Percentiles rank a stretch among this genome's conserved stretches.
These are phyloP conservation scores for Gracilinanus agilis DNA, from an alignment of 2,113 vertebrate species.

Conservation along the genomic window DNA sequence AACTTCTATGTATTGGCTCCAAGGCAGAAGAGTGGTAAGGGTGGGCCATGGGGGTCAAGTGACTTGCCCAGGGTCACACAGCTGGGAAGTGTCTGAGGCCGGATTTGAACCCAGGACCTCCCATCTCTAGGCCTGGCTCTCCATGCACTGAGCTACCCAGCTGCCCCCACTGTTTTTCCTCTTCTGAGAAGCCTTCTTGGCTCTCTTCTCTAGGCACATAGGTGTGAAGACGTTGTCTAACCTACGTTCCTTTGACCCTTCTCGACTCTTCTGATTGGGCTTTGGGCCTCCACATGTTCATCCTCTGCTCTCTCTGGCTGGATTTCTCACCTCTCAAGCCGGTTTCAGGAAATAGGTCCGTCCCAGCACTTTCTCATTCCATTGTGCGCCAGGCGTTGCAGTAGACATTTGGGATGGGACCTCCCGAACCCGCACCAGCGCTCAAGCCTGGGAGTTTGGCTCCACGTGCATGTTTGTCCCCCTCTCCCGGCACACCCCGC, in stretches of 20 bases:
- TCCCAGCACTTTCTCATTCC: background rate
- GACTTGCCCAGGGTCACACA: no score
- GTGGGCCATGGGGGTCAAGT: no score
- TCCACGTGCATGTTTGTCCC: constrained; percentile 8
- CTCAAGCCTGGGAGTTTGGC: background rate
- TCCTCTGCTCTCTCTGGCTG: background rate
- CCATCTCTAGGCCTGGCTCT: no score
- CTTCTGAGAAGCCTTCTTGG: background rate
- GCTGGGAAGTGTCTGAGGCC: no score
- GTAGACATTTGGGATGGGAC: background rate
- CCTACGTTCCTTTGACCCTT: background rate
- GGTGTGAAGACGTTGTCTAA: background rate
- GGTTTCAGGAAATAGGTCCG: background rate
- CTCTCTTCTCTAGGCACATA: background rate
- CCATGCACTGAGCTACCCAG: no score
- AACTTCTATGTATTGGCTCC: no score
- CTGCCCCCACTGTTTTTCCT: no score
- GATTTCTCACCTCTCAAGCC: background rate
- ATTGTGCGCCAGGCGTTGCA: no score
- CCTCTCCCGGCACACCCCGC: background rate
- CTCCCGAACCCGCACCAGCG: background rate
- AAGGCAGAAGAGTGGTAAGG: no score
- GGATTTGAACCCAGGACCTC: no score
- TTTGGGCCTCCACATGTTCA: background rate
- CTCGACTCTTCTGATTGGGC: background rate